Evolutionary conservation across 2,888 invertebrate species (phyloP), one percentile per base, ranked within the genome.

Genomic region (Gnatocerus cornutus): DNA sequence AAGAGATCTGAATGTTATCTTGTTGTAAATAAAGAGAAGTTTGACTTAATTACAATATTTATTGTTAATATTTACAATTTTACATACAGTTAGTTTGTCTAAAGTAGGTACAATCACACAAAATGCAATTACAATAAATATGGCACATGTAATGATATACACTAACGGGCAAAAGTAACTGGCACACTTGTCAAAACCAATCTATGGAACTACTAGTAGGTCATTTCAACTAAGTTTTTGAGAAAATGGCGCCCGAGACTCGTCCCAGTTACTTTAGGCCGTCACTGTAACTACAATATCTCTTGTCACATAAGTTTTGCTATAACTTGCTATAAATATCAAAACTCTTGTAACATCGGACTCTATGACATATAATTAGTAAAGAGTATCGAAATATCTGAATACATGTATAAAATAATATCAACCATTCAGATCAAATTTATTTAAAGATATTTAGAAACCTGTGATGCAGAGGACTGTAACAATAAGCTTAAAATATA

Each of bases 121-220:
- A 78, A 79, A 79, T 79, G 78, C 80, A 78, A 79, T 78, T 81
- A 81, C 81, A 81, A 76, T 81, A 80, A 79, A 79, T 81, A 79
- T 81, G 78, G 80, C 81, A 81, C 81, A 81, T 79, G 78, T 81
- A 81, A 76, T 80, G 77, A 76, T 72, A 64, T 71, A n/a, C n/a
- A n/a, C n/a, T n/a, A n/a, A n/a, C n/a, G n/a, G n/a, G n/a, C n/a
- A n/a, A n/a, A n/a, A n/a, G n/a, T n/a, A n/a, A n/a, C n/a, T n/a
- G n/a, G n/a, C n/a, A n/a, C n/a, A n/a, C n/a, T n/a, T n/a, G n/a
- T n/a, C n/a, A n/a, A n/a, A n/a, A n/a, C n/a, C n/a, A n/a, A n/a
- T n/a, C n/a, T n/a, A n/a, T n/a, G n/a, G n/a, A n/a, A n/a, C n/a
- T n/a, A n/a, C n/a, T n/a, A n/a, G n/a, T n/a, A n/a, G n/a, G n/a